These are phyloP conservation scores for Platycheirus rosarum DNA, from an alignment of 2,888 invertebrate genomes.

Conservation along the genomic window DNA sequence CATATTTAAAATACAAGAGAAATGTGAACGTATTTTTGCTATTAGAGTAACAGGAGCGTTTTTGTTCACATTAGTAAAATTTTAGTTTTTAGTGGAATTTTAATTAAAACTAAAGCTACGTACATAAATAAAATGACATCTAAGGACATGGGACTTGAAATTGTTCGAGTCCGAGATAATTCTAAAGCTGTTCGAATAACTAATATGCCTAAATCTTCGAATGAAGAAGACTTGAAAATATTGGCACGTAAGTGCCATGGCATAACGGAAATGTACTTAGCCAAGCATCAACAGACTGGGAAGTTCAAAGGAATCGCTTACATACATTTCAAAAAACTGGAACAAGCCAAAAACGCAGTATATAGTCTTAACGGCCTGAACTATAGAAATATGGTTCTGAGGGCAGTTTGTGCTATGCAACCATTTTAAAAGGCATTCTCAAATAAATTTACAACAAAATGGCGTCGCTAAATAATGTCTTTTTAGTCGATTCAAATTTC, in stretches of 20 bases:
- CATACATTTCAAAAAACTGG: slow-evolving; percentile 39
- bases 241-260: slow-evolving; percentile 16
- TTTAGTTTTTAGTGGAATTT: no score
- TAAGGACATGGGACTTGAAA: background rate
- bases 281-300: slow-evolving; percentile 4
- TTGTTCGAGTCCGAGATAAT: slow-evolving; percentile 19
- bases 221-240: slow-evolving; percentile 5
- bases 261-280: slow-evolving; percentile 34
- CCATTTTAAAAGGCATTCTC: slow-evolving; percentile 7
- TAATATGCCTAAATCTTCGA: slow-evolving; percentile 29
- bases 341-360: slow-evolving; percentile 32
- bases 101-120: no score
- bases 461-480: no score
- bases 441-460: no score
- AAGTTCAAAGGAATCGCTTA: slow-evolving; percentile 48
- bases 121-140: background rate
- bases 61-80: no score
- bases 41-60: no score
- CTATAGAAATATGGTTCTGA: slow-evolving; percentile 24
- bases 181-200: slow-evolving; percentile 35
- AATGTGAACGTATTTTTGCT: no score
- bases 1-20: no score
- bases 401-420: slow-evolving; percentile 1
- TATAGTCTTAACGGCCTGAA: slow-evolving; percentile 35
- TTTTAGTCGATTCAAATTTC: no score